phyloP scores from a whole-genome alignment of 2,888 invertebrate species.

The Argynnis bischoffii region DNA sequence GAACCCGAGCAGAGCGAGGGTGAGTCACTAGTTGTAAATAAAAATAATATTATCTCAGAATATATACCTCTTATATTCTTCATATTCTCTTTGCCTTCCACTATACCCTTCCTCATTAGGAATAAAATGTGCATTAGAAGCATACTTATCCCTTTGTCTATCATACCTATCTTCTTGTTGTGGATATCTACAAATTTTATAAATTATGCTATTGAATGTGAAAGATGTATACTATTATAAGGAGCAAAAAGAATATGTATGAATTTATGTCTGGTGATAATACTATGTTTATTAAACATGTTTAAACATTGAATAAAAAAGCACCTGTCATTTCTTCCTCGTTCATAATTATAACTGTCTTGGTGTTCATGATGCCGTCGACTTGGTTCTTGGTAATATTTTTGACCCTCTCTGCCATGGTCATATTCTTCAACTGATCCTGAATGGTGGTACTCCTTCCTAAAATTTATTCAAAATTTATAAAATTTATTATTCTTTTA shows the following conservation, averaged over 20 bases:
- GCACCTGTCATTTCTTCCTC: constrained; percentile 63
- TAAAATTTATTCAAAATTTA: constrained; percentile 37
- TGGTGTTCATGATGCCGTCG: constrained; percentile 64
- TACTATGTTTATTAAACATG: neutral
- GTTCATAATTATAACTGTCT: constrained; percentile 58
- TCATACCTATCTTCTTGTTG: constrained; percentile 59
- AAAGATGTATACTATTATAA: neutral
- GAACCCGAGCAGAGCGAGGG: too few species aligned
- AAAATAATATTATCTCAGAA: neutral
- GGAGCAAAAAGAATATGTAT: neutral
- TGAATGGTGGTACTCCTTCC: constrained; percentile 66
- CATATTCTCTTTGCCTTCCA: constrained; percentile 59
- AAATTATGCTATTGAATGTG: neutral
- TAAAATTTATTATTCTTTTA: neutral
- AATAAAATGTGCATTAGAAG: constrained; percentile 52
- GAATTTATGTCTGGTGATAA: neutral
- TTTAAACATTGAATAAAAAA: neutral
- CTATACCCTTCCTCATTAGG: constrained; percentile 52
- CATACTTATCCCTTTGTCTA: constrained; percentile 59
- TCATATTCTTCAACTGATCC: constrained; percentile 61
- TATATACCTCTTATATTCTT: constrained; percentile 64
- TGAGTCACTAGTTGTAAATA: too few species aligned
- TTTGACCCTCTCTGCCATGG: constrained; percentile 66
- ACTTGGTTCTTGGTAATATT: constrained; percentile 74
- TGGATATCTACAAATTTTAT: constrained; percentile 56